phyloP scores from a whole-genome alignment of 1,140 invertebrate genomes.

The Drosophila repletoides region DNA sequence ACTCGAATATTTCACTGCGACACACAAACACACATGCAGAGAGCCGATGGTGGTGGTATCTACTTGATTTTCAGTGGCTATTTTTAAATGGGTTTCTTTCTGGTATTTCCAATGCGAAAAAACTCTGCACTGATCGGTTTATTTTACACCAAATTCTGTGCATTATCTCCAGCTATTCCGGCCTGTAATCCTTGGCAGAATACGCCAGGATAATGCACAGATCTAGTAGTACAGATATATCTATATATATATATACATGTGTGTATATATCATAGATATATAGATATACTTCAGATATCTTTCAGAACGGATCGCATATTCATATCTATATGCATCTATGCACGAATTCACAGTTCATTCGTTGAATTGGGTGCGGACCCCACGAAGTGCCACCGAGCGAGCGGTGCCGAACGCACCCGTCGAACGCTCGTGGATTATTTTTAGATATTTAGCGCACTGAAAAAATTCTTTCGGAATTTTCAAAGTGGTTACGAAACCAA shows the following conservation, averaged over 20 bases:
- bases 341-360: conserved; percentile 71
- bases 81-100: conserved; percentile 67
- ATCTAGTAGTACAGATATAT: conserved; percentile 6
- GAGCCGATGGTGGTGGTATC: conserved; percentile 47
- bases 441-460: conserved; percentile 82
- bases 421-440: conserved; percentile 58
- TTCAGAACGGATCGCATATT: conserved; percentile 25
- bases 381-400: conserved; percentile 38
- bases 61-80: conserved; percentile 81
- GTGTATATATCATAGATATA: conserved; percentile 20
- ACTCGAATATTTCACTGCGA: conserved; percentile 66
- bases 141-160: conserved; percentile 10
- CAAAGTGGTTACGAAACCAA: conserved; percentile 81
- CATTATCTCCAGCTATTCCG: conserved; percentile 30
- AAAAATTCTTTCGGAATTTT: conserved; percentile 75
- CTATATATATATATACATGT: conserved; percentile 19
- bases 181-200: conserved; percentile 44
- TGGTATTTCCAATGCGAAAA: conserved; percentile 46
- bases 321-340: conserved; percentile 41
- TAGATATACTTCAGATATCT: conserved; percentile 24
- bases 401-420: conserved; percentile 35
- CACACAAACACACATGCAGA: conserved; percentile 57
- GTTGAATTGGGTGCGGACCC: conserved; percentile 75
- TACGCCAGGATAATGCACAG: conserved; percentile 54
- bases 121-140: conserved; percentile 2